phyloP scores from a whole-genome alignment of 2,113 vertebrate species.

The Ramphastos sulfuratus region DNA sequence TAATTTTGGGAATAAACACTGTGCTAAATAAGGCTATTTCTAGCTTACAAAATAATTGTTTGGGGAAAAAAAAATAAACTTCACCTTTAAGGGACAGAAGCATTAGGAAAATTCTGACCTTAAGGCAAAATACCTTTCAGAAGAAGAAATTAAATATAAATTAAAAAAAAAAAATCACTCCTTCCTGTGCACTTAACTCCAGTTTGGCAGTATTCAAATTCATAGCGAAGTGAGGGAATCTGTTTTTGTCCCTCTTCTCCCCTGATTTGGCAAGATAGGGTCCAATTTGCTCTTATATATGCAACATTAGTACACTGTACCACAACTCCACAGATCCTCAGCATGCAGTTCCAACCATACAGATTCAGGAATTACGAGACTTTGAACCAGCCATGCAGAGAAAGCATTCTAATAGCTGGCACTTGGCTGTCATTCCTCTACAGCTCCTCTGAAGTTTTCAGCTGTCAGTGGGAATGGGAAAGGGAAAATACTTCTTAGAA shows the following conservation, averaged over 20 bases:
- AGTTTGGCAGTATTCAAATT: background rate
- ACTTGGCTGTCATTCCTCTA: background rate
- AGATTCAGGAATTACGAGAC: background rate
- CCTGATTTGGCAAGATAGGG: background rate
- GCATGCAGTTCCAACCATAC: background rate
- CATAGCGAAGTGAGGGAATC: background rate
- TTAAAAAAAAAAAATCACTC: background rate
- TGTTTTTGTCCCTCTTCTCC: background rate
- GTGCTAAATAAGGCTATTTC: background rate
- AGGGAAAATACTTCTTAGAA: background rate
- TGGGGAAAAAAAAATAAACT: background rate
- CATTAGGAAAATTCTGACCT: background rate
- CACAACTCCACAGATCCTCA: background rate
- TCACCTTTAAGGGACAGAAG: background rate
- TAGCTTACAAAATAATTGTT: background rate
- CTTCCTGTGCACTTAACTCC: background rate
- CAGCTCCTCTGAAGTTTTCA: background rate
- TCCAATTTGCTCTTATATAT: background rate
- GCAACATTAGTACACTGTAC: rapidly evolving
- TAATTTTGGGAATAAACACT: background rate
- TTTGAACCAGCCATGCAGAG: rapidly evolving
- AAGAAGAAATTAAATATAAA: background rate
- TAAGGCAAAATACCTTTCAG: background rate
- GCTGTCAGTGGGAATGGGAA: background rate
- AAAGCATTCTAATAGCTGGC: background rate